Base-by-base conservation (phyloP, 2,113 vertebrate species). In the Entomyzon cyanotis region DNA sequence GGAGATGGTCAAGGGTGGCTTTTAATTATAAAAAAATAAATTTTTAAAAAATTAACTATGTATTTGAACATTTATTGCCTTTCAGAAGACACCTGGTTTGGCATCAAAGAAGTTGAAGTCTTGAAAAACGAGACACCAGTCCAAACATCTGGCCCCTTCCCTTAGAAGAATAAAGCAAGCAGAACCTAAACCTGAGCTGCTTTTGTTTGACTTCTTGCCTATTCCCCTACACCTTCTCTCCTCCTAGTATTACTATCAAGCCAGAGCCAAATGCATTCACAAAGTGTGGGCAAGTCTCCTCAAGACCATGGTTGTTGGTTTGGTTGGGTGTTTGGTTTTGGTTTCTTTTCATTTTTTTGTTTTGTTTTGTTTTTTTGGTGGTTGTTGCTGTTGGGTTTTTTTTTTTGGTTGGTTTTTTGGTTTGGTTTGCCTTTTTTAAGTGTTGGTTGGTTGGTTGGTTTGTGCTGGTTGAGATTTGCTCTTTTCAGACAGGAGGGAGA, bases 201-300 rank as follows among this genome's bases (percentile, higher is more conserved):
- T 71, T 90, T 84, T 14, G 10, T 77, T 41, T 67, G 88, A 93
- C 59, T 65, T 63, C 59, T 21, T n/a, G 44, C 91, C 95, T 94
- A 56, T 59, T n/a, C 46, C 90, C 89, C 73, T 55, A 50, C 31
- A 69, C 77, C 81, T 94, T 78, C 44, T 94, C 41, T 96, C 64
- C 73, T 96, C 84, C 89, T 90, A 82, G 28, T 21, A 59, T 0
- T 53, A 95, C 92, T 96, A 92, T 96, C 93, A 97, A 97, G 97
- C 97, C 97, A 98, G 97, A 98, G 98, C 97, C 97, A 97, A 97
- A 98, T 86, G 97, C 97, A 96, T 92, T 97, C 97, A 96, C 97
- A 95, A 95, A 97, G 97, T 94, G 96, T 95, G 96, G 96, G 90
- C 95, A 80, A 93, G 90, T 92, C 76, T 95, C 96, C 97, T 94